Evolutionary conservation across 1,140 invertebrate species (phyloP).

Genomic region (Zophobas atratus): DNA sequence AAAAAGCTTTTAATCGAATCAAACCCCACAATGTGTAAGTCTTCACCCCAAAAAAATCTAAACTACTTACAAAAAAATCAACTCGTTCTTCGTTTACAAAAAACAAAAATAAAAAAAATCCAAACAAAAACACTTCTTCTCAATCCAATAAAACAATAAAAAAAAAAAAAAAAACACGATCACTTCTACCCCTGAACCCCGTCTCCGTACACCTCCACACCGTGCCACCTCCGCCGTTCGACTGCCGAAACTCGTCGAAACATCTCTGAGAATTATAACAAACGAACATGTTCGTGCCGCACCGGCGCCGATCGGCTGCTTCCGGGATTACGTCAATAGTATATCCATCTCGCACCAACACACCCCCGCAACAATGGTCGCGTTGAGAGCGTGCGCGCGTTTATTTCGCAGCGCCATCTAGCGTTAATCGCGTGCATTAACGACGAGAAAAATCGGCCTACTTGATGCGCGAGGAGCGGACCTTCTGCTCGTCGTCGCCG

Average conservation of each 20-base stretch:
- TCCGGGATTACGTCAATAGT: constrained; percentile 59
- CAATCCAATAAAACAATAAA: not conserved
- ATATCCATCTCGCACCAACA: constrained; percentile 44
- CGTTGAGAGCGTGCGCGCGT: not conserved
- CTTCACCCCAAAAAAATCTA: constrained; percentile 1
- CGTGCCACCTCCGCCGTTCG: constrained; percentile 25
- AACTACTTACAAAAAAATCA: not conserved
- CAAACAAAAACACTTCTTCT: not conserved
- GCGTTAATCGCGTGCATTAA: not conserved
- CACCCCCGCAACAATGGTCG: constrained; percentile 53
- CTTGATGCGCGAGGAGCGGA: too few species aligned
- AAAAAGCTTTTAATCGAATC: constrained; percentile 8
- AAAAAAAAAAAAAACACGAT: constrained; percentile 13
- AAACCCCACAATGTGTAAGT: not conserved
- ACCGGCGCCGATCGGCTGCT: constrained; percentile 42
- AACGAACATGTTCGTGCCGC: constrained; percentile 40
- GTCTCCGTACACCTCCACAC: constrained; percentile 4
- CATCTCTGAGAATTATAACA: constrained; percentile 46
- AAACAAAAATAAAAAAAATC: constrained; percentile 4
- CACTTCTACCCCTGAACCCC: not conserved
- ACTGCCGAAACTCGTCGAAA: constrained; percentile 34
- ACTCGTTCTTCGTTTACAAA: not conserved
- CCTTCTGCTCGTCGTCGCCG: not conserved
- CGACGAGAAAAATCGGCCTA: too few species aligned
- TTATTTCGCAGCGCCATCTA: not conserved